Base-by-base conservation (phyloP, 2,797 vertebrate genomes). In the Melanotaenia maccullochi region DNA sequence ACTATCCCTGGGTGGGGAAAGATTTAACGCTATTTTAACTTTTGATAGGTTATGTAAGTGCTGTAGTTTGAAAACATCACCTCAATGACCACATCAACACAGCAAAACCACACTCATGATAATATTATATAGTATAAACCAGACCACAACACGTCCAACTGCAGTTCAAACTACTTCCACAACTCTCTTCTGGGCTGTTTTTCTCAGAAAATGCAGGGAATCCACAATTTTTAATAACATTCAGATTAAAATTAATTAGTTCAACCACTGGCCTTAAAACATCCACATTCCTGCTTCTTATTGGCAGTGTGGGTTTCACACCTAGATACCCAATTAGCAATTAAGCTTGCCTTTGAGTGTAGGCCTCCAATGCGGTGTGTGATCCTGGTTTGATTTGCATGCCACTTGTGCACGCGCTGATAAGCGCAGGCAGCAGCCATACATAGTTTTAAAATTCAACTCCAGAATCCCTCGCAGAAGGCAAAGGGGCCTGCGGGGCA, bases 271-370 rank as follows among this genome's bases (percentile, higher is more conserved):
- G 91, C 93, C 92, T 92, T 93, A 92, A 94, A 94, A 93, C 91
- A 93, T 92, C 88, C 90, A 88, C 87, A 85, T 76, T 86, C 85
- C 85, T 80, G 83, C 84, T 78, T 79, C 86, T 90, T 87, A 85
- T 91, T 92, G 91, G 90, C 90, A 92, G 91, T 85, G 85, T 80
- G 79, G 84, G 88, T 93, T 94, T 93, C 93, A 93, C 93, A 93
- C 94, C 92, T 94, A 91, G 89, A 90, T 91, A 92, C 90, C 89
- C 92, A 93, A 94, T 94, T 94, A 94, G 92, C 93, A 94, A 94
- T 95, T 94, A 94, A 94, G 91, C 92, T 92, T 94, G 92, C 93
- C 92, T 94, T 92, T 92, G 92, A 94, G 94, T 94, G 90, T 70
- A 89, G 93, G 93, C 92, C 92, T 93, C 88, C 85, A 91, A 90